Percentiles rank a stretch among this genome's conserved stretches.
Conservation (phyloP, 2,113 vertebrate species). For the Barnardius zonarius region DNA sequence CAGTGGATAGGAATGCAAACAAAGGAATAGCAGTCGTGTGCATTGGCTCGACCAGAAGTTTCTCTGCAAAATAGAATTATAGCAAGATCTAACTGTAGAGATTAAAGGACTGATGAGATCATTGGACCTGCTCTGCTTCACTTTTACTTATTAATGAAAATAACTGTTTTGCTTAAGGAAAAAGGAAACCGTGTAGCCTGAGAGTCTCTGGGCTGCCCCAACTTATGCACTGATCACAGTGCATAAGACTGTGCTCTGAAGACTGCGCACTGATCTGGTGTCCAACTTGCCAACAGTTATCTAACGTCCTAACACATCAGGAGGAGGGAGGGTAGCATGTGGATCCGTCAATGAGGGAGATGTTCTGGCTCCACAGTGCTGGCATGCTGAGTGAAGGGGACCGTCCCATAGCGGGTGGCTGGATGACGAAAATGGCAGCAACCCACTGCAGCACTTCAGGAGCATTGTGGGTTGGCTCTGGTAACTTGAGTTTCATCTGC, state of each 20-base stretch:
- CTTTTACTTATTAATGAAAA: neutral
- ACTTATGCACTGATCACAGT: neutral
- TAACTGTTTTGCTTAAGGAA: neutral
- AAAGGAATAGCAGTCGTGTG: neutral
- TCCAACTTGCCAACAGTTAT: neutral
- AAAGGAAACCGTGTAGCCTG: neutral
- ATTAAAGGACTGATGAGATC: neutral
- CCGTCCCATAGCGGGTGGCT: accelerated
- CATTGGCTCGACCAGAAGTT: neutral
- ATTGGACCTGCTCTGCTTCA: neutral
- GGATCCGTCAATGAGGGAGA: neutral
- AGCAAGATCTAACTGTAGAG: neutral
- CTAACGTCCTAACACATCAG: too few species aligned
- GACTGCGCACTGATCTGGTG: neutral
- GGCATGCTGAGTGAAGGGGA: neutral
- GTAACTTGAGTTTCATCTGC: accelerated
- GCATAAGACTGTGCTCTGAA: neutral
- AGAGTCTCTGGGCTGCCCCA: neutral
- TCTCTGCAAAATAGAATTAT: neutral
- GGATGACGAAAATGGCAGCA: accelerated
- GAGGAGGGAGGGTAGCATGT: accelerated
- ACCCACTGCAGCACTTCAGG: neutral
- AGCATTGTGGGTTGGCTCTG: accelerated
- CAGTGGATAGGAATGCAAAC: neutral
- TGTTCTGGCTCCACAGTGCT: too few species aligned